Conservation (phyloP, 2,797 vertebrate genomes). For the Trichosurus vulpecula region DNA sequence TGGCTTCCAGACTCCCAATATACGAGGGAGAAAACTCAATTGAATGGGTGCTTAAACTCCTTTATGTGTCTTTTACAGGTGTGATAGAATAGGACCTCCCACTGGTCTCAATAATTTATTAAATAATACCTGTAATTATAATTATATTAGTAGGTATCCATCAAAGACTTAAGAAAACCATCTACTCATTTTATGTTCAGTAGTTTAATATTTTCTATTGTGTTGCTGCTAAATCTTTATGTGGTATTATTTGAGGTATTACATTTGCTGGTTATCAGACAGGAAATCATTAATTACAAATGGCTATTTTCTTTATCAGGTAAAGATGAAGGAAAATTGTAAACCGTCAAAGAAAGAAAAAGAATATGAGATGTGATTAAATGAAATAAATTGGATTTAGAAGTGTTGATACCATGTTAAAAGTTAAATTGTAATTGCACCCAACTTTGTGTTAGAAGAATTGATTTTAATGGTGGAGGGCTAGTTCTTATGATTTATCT, state of each 20-base stretch:
- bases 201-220: not conserved
- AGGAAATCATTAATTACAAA: slow-evolving; percentile 4
- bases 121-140: not conserved
- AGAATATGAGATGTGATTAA: slow-evolving; percentile 29
- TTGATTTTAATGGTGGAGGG: slow-evolving; percentile 16
- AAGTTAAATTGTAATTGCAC: not conserved
- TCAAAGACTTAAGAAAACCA: not conserved
- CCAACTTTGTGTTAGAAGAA: not conserved
- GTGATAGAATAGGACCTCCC: not conserved
- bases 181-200: not conserved
- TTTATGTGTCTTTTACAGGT: not conserved
- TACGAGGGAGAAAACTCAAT: not conserved
- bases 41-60: not conserved
- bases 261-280: not conserved
- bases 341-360: not conserved
- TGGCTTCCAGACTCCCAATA: not conserved
- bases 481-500: not conserved
- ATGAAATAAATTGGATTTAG: slow-evolving; percentile 34
- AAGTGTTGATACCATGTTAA: not conserved
- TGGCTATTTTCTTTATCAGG: slow-evolving; percentile 11
- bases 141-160: slow-evolving; percentile 8
- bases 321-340: slow-evolving; percentile 22
- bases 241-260: slow-evolving; percentile 14
- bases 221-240: not conserved
- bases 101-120: not conserved